Percentiles rank a stretch among this genome's conserved stretches.
Evolutionary conservation across 2,888 invertebrate genomes (phyloP).

Genomic region (Glomeris marginata): DNA sequence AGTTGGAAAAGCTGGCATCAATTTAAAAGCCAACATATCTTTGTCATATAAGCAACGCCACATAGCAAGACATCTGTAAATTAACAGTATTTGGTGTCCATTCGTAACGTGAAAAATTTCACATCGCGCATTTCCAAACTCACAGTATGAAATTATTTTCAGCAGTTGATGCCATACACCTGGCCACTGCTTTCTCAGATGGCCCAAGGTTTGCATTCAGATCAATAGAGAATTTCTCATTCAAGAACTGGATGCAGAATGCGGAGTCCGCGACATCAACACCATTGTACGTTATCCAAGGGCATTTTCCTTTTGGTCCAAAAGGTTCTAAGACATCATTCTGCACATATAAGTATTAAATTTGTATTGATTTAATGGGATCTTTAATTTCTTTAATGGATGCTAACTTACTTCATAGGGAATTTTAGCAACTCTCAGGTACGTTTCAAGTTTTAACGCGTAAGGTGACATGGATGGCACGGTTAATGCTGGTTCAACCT

Average conservation of each 20-base stretch:
- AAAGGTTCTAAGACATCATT: slow-evolving; percentile 25
- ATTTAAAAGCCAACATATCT: too few species aligned
- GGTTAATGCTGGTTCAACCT: slow-evolving; percentile 19
- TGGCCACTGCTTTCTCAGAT: too few species aligned
- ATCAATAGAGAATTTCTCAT: slow-evolving; percentile 23
- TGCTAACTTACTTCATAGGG: slow-evolving; percentile 16
- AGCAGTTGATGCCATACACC: too few species aligned
- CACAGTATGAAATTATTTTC: too few species aligned
- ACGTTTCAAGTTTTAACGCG: slow-evolving; percentile 31
- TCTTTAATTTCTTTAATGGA: too few species aligned
- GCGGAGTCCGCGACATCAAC: slow-evolving; percentile 28
- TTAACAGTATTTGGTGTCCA: too few species aligned
- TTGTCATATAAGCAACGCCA: too few species aligned
- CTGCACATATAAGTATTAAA: slow-evolving; percentile 15
- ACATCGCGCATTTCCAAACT: too few species aligned
- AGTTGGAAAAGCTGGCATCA: too few species aligned
- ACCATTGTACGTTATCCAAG: slow-evolving; percentile 31
- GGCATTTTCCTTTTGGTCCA: slow-evolving; percentile 29
- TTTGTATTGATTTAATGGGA: too few species aligned
- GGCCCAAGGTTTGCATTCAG: slow-evolving; percentile 22
- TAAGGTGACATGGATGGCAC: slow-evolving; percentile 31
- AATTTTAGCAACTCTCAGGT: slow-evolving; percentile 28
- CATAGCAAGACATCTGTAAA: too few species aligned
- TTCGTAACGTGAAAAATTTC: too few species aligned
- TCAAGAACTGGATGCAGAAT: slow-evolving; percentile 28